Percentiles rank a stretch among this genome's conserved stretches.
Conservation (phyloP, 2,113 vertebrate genomes). For the Notarius lentiginosus region DNA sequence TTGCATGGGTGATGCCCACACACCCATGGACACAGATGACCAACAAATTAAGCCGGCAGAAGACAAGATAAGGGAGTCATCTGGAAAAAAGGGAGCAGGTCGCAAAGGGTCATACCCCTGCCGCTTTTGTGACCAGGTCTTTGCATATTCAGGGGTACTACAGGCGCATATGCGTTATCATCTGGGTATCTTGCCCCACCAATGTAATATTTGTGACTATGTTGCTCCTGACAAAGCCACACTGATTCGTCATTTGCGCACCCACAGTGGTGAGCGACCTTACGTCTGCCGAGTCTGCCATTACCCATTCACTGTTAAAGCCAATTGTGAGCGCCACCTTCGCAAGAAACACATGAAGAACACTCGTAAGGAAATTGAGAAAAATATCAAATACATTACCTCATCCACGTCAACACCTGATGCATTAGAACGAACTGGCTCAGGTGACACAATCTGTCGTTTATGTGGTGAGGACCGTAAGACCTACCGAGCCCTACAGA, state of each 20-base stretch:
- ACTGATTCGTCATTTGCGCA: conserved; percentile 91
- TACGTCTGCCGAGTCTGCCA: conserved; percentile 96
- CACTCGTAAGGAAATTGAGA: conserved; percentile 94
- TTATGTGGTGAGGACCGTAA: conserved; percentile 89
- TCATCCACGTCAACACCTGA: conserved; percentile 65
- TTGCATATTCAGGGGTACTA: conserved; percentile 85
- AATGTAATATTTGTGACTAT: conserved; percentile 97
- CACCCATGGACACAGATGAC: conserved; percentile 50
- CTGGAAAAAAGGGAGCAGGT: conserved; percentile 73
- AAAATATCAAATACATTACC: conserved; percentile 93
- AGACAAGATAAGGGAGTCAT: conserved; percentile 40
- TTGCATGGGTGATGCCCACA: conserved; percentile 53
- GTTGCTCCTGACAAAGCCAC: conserved; percentile 95
- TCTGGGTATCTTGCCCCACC: conserved; percentile 89
- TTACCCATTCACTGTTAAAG: conserved; percentile 97
- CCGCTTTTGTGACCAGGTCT: conserved; percentile 92
- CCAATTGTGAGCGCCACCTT: conserved; percentile 96
- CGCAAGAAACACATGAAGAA: conserved; percentile 95
- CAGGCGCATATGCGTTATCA: conserved; percentile 93
- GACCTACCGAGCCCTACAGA: conserved; percentile 87
- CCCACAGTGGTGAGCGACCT: conserved; percentile 93
- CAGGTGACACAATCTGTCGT: conserved; percentile 81
- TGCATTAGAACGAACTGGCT: conserved; percentile 72
- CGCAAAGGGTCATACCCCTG: conserved; percentile 85
- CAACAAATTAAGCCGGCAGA: conserved; percentile 47